Base-by-base conservation (phyloP, 2,113 vertebrate species). In the Corythaeola cristata region DNA sequence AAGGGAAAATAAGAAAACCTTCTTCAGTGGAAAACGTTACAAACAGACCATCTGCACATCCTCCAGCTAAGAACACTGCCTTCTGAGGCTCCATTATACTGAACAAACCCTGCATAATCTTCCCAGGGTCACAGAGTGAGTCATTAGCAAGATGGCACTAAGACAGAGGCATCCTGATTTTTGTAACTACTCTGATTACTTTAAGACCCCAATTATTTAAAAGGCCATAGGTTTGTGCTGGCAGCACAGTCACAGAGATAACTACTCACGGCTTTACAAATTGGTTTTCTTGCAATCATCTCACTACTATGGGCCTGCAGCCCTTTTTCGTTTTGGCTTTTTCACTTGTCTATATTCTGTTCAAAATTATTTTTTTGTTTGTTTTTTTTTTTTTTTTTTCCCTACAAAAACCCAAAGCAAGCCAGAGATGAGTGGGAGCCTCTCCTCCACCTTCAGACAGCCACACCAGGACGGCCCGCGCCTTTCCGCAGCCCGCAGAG, bases 181-280 rank as follows among this genome's bases (percentile, higher is more conserved):
- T 81, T 91, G 52, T 74, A 87, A 84, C 79, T 55, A 55, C 86
- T 66, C 73, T 89, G 92, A 94, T 97, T 96, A 76, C 83, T 92
- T 68, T 72, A 92, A 89, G 92, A 90, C 95, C 91, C 66, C 77
- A 91, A 91, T 96, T 87, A 91, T 96, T 87, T 84, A 35, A 86
- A 91, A 96, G 78, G 89, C 73, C 73, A 23, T 18, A 93, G 85
- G 68, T 83, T 96, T 89, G 72, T 92, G 90, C 81, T 92, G 87
- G 72, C 82, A 72, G 85, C 73, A 71, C 30, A 78, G 69, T 35
- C 69, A 56, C 9, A 17, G 33, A 92, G 85, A 85, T 89, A 97
- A 96, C 96, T 85, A 84, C 83, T 89, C 76, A 20, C 0, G 2
- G 94, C 95, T 96, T 95, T 92, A 89, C 79, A 89, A 90, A 95